Percentiles rank a stretch among this genome's conserved stretches.
Conservation (phyloP, 2,888 invertebrate genomes). For the Tortricodes alternella region DNA sequence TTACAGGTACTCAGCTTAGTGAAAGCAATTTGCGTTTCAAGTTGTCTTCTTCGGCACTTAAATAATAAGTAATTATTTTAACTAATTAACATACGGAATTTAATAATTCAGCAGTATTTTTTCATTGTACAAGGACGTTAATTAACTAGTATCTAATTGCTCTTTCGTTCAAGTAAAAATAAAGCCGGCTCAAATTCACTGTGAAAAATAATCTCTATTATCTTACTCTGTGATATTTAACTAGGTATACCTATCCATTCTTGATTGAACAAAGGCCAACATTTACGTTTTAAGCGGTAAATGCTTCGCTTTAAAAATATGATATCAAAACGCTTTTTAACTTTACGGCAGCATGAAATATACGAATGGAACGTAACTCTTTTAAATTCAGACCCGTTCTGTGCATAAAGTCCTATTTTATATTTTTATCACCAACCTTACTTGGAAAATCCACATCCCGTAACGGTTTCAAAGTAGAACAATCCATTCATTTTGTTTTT, state of each 20-base stretch:
- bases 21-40: too few relatives aligned
- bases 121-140: too few relatives aligned
- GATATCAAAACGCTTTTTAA: slow-evolving; percentile 17
- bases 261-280: slow-evolving; percentile 14
- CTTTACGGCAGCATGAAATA: slow-evolving; percentile 19
- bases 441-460: slow-evolving; percentile 16
- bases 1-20: too few relatives aligned
- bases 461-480: slow-evolving; percentile 1
- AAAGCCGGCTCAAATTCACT: not conserved
- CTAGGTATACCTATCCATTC: not conserved
- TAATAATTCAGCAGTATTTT: too few relatives aligned
- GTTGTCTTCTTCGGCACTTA: too few relatives aligned
- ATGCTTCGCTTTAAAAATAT: slow-evolving; percentile 15
- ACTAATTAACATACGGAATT: too few relatives aligned
- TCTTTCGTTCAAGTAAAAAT: not conserved
- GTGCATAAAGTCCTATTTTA: slow-evolving; percentile 25
- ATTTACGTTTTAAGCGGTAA: slow-evolving; percentile 12
- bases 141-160: not conserved
- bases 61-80: too few relatives aligned
- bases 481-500: slow-evolving; percentile 7
- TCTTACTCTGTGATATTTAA: not conserved
- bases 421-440: slow-evolving; percentile 21
- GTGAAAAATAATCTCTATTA: not conserved
- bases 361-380: slow-evolving; percentile 24
- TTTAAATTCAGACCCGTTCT: slow-evolving; percentile 24